These are phyloP conservation scores for Danio tinwini DNA, from an alignment of 2,797 vertebrate species.

Conservation along the genomic window DNA sequence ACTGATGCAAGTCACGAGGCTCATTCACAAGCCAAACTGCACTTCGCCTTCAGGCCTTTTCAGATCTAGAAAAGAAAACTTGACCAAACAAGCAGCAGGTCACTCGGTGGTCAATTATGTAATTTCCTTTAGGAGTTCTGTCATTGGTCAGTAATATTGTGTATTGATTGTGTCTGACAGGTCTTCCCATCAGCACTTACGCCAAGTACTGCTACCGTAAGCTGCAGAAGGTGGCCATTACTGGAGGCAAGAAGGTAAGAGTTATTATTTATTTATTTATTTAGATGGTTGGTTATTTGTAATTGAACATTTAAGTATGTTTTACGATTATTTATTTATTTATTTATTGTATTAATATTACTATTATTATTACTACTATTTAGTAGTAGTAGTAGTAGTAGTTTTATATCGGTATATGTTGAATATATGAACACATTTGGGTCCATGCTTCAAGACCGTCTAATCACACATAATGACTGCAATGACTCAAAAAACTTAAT, in stretches of 20 bases:
- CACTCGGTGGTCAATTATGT: neutral
- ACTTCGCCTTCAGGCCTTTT: neutral
- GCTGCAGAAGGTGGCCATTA: constrained; percentile 82
- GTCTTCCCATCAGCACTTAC: constrained; percentile 81
- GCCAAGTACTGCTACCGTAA: constrained; percentile 84
- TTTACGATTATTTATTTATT: no score
- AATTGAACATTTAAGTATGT: neutral
- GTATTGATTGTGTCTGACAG: constrained; percentile 62
- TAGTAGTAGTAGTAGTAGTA: no score
- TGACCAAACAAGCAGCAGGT: neutral
- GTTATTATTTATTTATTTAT: neutral
- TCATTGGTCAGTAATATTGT: constrained; percentile 18
- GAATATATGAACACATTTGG: no score
- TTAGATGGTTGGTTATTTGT: neutral
- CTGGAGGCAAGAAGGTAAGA: constrained; percentile 84
- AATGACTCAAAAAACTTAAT: no score
- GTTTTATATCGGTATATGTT: no score
- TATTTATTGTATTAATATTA: no score
- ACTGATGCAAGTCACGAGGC: constrained; percentile 14
- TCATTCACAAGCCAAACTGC: constrained; percentile 9
- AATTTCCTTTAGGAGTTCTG: neutral
- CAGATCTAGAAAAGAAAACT: neutral
- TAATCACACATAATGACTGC: no score
- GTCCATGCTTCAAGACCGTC: no score
- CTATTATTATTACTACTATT: no score